Percentiles rank a stretch among this genome's conserved stretches.
Conservation (phyloP, 2,113 vertebrate species). For the Chlamydotis undulata region DNA sequence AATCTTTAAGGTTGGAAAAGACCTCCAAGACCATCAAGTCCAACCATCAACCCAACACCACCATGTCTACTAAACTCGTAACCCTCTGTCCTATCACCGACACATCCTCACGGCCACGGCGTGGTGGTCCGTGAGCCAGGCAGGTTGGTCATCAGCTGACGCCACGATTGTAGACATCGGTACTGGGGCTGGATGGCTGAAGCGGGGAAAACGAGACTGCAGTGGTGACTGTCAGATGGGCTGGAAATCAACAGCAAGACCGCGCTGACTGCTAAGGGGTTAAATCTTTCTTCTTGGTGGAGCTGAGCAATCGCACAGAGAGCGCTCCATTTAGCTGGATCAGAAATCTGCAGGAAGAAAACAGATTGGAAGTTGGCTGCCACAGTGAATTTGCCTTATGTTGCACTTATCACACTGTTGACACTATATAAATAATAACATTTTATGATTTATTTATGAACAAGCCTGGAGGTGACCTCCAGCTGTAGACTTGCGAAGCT, state of each 20-base stretch:
- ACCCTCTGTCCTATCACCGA: not conserved
- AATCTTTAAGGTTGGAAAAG: too few species aligned
- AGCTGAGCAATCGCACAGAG: not conserved
- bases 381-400: conserved; percentile 11
- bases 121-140: not conserved
- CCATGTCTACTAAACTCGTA: too few species aligned
- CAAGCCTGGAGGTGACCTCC: conserved; percentile 23
- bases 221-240: not conserved
- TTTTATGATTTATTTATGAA: conserved; percentile 29
- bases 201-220: not conserved
- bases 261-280: not conserved
- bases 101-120: not conserved
- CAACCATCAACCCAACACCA: too few species aligned
- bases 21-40: too few species aligned
- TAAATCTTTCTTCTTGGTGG: not conserved
- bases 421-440: not conserved
- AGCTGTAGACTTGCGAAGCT: not conserved
- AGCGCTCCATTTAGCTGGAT: not conserved
- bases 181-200: not conserved
- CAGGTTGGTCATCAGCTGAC: not conserved
- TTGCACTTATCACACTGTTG: not conserved
- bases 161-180: fast-evolving
- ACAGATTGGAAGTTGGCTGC: conserved; percentile 20
- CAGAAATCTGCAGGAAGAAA: not conserved
- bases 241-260: not conserved